Evolutionary conservation across 2,888 invertebrate species (phyloP), one percentile per base, ranked within the genome.

Genomic region (Conus canariensis): DNA sequence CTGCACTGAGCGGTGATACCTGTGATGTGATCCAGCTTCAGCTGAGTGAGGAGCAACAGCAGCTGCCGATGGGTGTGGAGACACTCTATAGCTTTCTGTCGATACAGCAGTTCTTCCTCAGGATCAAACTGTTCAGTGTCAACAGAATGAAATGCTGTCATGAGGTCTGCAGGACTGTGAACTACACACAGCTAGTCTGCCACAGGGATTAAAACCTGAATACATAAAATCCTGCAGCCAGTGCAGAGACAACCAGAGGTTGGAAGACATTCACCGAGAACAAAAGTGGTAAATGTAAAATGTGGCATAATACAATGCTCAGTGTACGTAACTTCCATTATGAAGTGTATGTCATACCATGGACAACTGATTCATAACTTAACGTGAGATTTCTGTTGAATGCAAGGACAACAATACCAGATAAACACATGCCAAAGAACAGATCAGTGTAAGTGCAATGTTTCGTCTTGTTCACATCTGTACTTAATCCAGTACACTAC

Each of bases 91-190:
- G 90, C 90, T 80, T 74, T 60, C 30, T 90, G 85, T 12, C 90
- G 64, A 19, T 80, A 88, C 30, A 89, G 56, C 59, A 91, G 58
- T 85, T 91, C 91, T 30, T 90, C 60, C 14, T 90, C 89, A 22
- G 60, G 30, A 60, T 87, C 80, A 87, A 90, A 90, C 87, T 90
- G 83, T 83, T 83, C 56, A 83, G 19, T 10, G 19, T 30, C 16
- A 56, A 67, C 10, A n/a, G 45, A 59, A 60, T 25, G 67, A 16
- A n/a, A 59, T 9, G 22, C 67, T 45, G 45, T 45, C 45, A 45
- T 45, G 45, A 88, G 45, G 45, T 45, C 45, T 45, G 3, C 45
- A 45, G 45, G 45, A 70, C 22, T 67, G n/a, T 25, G 12, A 22
- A 30, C 5, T 12, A 60, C 56, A 45, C 80, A 60, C 19, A 58